Conservation (phyloP, 2,888 invertebrate species). For the Heteromyza rotundicornis region DNA sequence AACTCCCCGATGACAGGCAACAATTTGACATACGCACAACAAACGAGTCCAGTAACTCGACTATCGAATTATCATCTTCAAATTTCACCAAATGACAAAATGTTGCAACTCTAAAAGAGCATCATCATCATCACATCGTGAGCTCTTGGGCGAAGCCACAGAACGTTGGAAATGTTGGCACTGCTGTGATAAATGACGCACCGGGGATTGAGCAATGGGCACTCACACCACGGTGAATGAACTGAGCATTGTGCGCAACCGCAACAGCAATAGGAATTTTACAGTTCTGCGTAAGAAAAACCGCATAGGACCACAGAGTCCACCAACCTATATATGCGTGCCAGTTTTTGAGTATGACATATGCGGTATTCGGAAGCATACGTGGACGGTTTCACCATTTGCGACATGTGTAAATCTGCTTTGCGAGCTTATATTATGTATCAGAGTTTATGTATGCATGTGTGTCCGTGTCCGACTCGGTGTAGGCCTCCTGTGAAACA, state of each 20-base stretch:
- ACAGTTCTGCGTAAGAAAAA: neutral
- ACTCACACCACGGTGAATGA: neutral
- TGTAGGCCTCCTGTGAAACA: neutral
- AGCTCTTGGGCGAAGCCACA: neutral
- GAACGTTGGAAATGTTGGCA: too few relatives aligned
- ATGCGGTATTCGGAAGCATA: neutral
- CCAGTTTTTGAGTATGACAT: conserved; percentile 5
- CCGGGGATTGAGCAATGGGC: neutral
- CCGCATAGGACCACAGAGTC: conserved; percentile 14
- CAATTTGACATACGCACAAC: too few relatives aligned
- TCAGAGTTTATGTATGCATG: too few relatives aligned
- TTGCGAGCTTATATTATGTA: neutral
- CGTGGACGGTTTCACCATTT: too few relatives aligned
- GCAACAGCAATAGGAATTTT: neutral
- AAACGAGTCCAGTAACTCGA: too few relatives aligned
- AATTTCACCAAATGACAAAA: too few relatives aligned
- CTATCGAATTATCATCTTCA: too few relatives aligned
- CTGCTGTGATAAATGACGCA: conserved; percentile 19
- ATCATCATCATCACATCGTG: neutral
- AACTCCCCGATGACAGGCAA: too few relatives aligned
- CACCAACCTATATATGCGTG: too few relatives aligned
- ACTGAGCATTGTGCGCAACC: neutral
- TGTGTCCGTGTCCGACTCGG: too few relatives aligned
- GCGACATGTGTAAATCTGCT: neutral
- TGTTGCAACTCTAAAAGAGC: neutral